Evolutionary conservation across 2,797 vertebrate genomes (phyloP), one percentile per base, ranked within the genome.

Genomic region (Acanthurus lineatus): DNA sequence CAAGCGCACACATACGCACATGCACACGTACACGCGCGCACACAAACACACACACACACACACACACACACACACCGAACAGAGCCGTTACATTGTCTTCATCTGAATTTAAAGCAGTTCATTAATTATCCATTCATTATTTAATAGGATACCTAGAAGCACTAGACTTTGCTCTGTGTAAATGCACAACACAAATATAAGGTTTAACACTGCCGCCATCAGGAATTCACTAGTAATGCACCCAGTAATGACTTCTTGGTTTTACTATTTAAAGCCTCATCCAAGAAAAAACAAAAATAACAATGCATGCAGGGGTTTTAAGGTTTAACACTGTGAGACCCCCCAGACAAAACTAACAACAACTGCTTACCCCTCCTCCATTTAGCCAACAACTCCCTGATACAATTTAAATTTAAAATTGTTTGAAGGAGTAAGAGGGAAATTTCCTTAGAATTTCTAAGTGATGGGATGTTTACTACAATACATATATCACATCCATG

Each of bases 191-290:
- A 51, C 42, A 79, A 62, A 81, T 59, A 68, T 19, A 4, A 84
- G 60, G 63, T 69, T 48, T 81, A 90, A 94, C 88, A 91, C 84
- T 82, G 89, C 84, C 93, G 89, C 83, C 92, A 61, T 71, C 65
- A 81, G 93, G 86, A 79, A 25, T 66, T 40, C 60, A 17, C 1
- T 20, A 38, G 81, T 51, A 91, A 74, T 90, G 62, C 86, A 91
- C 3, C 2, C 25, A 17, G 45, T 0, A 1, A 51, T 4, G 1
- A 47, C 15, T 61, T 4, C 14, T 1, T 20, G 15, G 14, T 76
- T 35, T 11, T 2, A 49, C 11, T 11, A 9, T 51, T 3, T 72
- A 5, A 47, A 35, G 19, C 14, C 15, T 19, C 1, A 32, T 22
- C 57, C 3, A 15, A 28, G 22, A 40, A 40, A 10, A 40, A 40